Evolutionary conservation across 2,113 vertebrate species (phyloP).

Genomic region (Zapornia atra): DNA sequence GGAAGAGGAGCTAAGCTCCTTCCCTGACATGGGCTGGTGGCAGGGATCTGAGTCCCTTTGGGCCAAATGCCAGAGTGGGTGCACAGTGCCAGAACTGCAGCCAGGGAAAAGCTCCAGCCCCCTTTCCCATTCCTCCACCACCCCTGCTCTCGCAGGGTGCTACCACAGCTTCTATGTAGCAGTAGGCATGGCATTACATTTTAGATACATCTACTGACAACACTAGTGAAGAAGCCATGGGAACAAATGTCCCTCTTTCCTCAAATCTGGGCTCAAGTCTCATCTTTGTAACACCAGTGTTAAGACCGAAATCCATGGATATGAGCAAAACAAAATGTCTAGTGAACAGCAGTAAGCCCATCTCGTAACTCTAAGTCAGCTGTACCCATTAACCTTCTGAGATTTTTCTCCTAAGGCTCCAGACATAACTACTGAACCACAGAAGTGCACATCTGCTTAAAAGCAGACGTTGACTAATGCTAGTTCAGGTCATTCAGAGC

Average conservation of each 20-base stretch:
- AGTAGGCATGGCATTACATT: neutral
- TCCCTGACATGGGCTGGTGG: accelerated
- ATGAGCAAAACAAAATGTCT: neutral
- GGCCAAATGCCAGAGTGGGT: neutral
- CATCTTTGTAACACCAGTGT: neutral
- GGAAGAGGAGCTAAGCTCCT: neutral
- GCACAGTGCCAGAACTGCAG: neutral
- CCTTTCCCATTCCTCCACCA: accelerated
- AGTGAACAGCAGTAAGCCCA: neutral
- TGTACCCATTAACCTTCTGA: neutral
- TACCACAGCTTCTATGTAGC: neutral
- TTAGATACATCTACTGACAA: neutral
- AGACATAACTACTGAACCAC: neutral
- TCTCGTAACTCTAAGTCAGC: neutral
- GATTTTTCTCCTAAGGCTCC: neutral
- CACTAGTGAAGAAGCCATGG: neutral
- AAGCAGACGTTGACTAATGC: neutral
- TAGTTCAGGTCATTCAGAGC: neutral
- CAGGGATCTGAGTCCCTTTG: neutral
- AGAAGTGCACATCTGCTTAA: neutral
- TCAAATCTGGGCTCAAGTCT: neutral
- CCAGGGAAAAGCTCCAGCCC: neutral
- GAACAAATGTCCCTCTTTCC: neutral
- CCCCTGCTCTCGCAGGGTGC: neutral
- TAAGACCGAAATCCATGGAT: neutral